Percentiles rank a stretch among this genome's conserved stretches.
Conservation (phyloP, 2,888 invertebrate genomes). For the Pseudococcus longispinus region DNA sequence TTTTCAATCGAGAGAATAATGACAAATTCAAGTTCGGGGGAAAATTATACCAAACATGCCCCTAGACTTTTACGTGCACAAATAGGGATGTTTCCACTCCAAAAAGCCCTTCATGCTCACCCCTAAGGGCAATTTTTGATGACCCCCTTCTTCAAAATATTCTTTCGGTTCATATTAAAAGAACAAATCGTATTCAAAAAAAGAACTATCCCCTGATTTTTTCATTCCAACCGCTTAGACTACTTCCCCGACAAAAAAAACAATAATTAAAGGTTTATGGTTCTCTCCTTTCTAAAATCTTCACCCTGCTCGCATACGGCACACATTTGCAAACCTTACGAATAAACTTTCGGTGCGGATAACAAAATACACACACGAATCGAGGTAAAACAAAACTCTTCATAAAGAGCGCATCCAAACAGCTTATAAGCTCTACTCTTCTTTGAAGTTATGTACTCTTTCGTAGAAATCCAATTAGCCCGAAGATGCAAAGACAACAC, state of each 20-base stretch:
- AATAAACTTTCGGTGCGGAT: not conserved
- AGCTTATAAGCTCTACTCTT: slow-evolving; percentile 13
- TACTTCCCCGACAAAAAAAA: not conserved
- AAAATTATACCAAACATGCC: no score
- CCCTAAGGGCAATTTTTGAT: no score
- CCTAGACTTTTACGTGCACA: no score
- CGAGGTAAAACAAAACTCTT: not conserved
- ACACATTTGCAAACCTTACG: not conserved
- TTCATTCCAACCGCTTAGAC: no score
- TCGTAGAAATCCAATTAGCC: not conserved
- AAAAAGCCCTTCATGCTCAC: no score
- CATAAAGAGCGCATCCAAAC: not conserved
- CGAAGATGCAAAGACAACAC: slow-evolving; percentile 8
- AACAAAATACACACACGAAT: not conserved
- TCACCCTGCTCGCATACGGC: not conserved
- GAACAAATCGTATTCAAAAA: no score
- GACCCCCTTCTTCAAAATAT: no score
- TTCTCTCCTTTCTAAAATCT: not conserved
- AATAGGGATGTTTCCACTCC: no score
- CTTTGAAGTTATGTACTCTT: not conserved
- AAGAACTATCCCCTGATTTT: no score
- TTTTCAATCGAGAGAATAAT: no score
- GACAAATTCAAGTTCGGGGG: no score
- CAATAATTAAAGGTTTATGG: not conserved
- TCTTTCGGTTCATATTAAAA: no score